Base-by-base conservation (phyloP, 2,888 invertebrate species). In the Leptopilina myrica region DNA sequence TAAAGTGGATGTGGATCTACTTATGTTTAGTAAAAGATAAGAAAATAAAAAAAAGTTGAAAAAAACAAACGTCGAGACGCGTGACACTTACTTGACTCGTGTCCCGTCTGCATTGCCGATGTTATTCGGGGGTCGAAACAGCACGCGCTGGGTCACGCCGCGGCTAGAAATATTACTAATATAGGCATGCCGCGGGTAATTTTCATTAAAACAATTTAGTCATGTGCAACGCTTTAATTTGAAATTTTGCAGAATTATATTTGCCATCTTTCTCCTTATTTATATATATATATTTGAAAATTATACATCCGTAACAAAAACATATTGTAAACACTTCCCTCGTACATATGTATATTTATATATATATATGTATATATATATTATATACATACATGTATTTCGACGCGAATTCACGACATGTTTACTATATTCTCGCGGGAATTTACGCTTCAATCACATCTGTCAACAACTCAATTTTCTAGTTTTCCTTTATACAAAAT, bases 121-220 rank as follows among this genome's bases (percentile, higher is more conserved):
- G 92, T 95, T 95, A 93, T 95, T 95, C 88, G 95, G 94, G 88
- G 94, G 94, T 91, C 94, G 94, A 93, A 95, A 96, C 92, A 95
- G 93, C 88, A 95, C 95, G 89, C 96, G 93, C 92, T 95, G 95
- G 82, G 94, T 94, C 91, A 95, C 95, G 89, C 94, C 94, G 88
- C 95, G 95, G 93, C 95, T 95, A 93, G 90, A 93, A 92, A 91
- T 91, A 90, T 87, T 43, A 89, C 88, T 88, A 89, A 88, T 88
- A 84, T 88, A 90, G 88, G 87, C 89, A 88, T 87, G 87, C 88
- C 88, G 88, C 89, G 86, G 83, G 82, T 83, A 85, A 33, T 84
- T 84, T 69, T 80, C 53, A 78, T 62, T 78, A 59, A 46, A 62
- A 43, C 69, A 43, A 46, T 69, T 78, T 69, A 69, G 64, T 69